These are phyloP conservation scores for Cervus canadensis DNA, from an alignment of 2,113 vertebrate genomes.

Conservation along the genomic window DNA sequence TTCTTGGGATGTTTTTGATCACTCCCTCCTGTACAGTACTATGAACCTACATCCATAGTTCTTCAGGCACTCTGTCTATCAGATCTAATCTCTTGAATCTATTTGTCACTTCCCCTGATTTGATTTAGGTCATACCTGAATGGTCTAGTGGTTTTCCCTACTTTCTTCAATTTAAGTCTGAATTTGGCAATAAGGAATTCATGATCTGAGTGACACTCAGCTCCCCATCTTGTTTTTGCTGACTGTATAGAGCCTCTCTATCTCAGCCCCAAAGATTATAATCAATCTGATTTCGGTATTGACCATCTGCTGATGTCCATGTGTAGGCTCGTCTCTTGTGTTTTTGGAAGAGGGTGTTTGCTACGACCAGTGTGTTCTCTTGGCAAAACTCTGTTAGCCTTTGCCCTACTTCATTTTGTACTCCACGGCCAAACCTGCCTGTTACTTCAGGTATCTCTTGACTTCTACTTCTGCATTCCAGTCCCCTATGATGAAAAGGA, in stretches of 20 bases:
- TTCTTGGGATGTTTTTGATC: not conserved
- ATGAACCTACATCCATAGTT: not conserved
- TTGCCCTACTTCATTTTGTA: not conserved
- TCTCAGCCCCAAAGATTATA: not conserved
- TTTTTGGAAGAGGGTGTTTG: not conserved
- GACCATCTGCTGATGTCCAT: not conserved
- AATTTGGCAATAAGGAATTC: not conserved
- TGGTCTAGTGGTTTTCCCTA: not conserved
- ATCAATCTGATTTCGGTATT: not conserved
- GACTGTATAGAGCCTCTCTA: not conserved
- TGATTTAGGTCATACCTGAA: not conserved
- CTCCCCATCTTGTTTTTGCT: not conserved
- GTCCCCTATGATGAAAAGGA: not conserved
- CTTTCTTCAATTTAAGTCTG: not conserved
- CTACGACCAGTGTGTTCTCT: not conserved
- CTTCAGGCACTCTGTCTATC: not conserved
- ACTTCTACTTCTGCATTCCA: not conserved
- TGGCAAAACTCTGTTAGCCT: not conserved
- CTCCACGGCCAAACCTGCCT: not conserved
- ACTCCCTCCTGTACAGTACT: not conserved
- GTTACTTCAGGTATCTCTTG: not conserved
- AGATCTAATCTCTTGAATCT: not conserved
- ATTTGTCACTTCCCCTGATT: not conserved
- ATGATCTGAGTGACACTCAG: not conserved
- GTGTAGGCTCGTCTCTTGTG: fast-evolving